These are phyloP conservation scores for Heteromormyrus szaboi DNA, from an alignment of 2,797 vertebrate species.

Conservation along the genomic window DNA sequence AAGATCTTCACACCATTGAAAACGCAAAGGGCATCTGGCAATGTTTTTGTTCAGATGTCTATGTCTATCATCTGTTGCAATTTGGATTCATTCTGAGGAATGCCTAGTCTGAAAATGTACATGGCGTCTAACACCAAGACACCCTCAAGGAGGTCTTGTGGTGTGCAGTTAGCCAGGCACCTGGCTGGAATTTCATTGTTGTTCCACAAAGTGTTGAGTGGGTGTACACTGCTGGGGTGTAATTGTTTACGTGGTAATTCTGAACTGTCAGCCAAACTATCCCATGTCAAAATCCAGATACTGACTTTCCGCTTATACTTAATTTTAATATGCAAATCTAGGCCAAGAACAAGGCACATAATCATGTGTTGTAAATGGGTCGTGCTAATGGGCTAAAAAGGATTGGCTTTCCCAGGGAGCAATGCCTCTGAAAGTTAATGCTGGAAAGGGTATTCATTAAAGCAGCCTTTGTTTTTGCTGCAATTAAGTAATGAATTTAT, in stretches of 20 bases:
- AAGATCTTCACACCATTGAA: not conserved
- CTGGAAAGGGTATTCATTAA: not conserved
- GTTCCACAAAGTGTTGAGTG: not conserved
- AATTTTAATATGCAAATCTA: slow-evolving; percentile 4
- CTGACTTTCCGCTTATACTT: not conserved
- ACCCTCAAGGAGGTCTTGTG: not conserved
- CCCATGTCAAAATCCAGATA: not conserved
- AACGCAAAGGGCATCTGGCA: not conserved
- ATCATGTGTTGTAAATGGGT: slow-evolving; percentile 13
- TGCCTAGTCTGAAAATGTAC: not conserved
- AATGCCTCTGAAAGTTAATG: not conserved
- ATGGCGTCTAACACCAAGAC: not conserved
- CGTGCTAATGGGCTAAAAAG: slow-evolving; percentile 8
- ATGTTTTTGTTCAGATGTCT: not conserved
- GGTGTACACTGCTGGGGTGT: not conserved
- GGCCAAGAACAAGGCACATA: not conserved
- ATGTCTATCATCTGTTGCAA: not conserved
- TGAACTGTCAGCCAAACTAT: not conserved
- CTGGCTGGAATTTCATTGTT: not conserved
- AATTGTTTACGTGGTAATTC: not conserved
- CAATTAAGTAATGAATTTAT: slow-evolving; percentile 16
- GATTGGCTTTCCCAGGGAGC: not conserved
- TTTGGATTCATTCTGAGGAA: not conserved
- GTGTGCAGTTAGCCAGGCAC: not conserved
- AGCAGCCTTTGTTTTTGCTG: not conserved